Conservation (phyloP, 2,888 invertebrate genomes). For the Rosalia funebris region DNA sequence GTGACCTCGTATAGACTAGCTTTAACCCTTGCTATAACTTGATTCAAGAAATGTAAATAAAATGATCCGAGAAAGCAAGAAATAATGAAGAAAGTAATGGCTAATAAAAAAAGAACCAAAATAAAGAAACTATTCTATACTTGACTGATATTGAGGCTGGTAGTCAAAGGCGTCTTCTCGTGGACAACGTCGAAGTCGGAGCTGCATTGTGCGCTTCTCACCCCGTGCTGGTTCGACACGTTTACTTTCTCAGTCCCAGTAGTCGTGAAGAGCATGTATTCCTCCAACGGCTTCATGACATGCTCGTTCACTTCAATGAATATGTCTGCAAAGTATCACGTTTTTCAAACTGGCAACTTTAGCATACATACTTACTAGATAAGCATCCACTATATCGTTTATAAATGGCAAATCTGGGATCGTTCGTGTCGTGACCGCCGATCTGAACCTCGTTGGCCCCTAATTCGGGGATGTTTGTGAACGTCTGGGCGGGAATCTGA, state of each 20-base stretch:
- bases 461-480: constrained; percentile 74
- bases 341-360: neutral
- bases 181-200: constrained; percentile 76
- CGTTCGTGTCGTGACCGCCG: constrained; percentile 86
- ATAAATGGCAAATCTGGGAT: constrained; percentile 82
- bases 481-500: constrained; percentile 75
- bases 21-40: too few relatives aligned
- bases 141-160: constrained; percentile 69
- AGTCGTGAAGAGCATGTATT: constrained; percentile 91
- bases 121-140: too few relatives aligned
- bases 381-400: constrained; percentile 90
- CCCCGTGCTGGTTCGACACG: constrained; percentile 87
- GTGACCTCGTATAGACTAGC: too few relatives aligned
- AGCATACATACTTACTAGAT: constrained; percentile 75
- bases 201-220: constrained; percentile 87
- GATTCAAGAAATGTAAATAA: too few relatives aligned
- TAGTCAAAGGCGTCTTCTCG: constrained; percentile 69
- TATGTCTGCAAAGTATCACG: constrained; percentile 71
- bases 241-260: constrained; percentile 85
- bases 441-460: constrained; percentile 87
- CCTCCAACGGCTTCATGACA: constrained; percentile 91
- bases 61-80: too few relatives aligned
- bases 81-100: too few relatives aligned
- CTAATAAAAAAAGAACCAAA: too few relatives aligned
- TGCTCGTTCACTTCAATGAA: constrained; percentile 85